Evolutionary conservation across 2,888 invertebrate genomes (phyloP).

Genomic region (Thereva nobilitata): DNA sequence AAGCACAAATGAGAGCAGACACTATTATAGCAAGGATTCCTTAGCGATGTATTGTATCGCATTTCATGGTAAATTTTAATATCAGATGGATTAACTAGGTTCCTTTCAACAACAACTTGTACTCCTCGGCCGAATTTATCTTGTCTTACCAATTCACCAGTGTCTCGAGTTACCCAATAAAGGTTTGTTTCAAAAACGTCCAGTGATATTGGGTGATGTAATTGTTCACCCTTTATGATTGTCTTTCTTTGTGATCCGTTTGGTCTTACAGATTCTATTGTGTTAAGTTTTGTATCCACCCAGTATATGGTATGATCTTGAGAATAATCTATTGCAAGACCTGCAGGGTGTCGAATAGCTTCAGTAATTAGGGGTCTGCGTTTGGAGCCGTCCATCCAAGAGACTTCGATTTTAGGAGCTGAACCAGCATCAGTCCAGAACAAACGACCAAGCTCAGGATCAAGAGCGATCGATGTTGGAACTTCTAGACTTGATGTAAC

Average conservation of each 20-base stretch:
- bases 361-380: constrained; percentile 80
- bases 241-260: constrained; percentile 79
- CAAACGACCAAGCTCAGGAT: constrained; percentile 83
- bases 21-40: constrained; percentile 70
- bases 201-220: constrained; percentile 81
- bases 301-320: constrained; percentile 92
- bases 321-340: constrained; percentile 85
- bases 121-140: constrained; percentile 98
- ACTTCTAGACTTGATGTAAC: constrained; percentile 78
- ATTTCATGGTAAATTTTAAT: constrained; percentile 84
- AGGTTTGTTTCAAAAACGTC: constrained; percentile 93
- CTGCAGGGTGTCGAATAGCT: constrained; percentile 82
- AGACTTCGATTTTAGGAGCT: constrained; percentile 88
- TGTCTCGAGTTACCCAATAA: constrained; percentile 91
- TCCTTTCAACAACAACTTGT: constrained; percentile 78
- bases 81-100: constrained; percentile 83
- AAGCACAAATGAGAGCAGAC: constrained; percentile 93
- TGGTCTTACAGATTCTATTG: constrained; percentile 81
- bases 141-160: constrained; percentile 84
- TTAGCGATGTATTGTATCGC: constrained; percentile 77
- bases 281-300: constrained; percentile 92
- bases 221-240: constrained; percentile 71
- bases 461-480: constrained; percentile 87
- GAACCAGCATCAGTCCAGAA: constrained; percentile 94
- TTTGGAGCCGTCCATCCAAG: constrained; percentile 97